A percentile compares a stretch with the other conserved stretches of the same genome.
Evolutionary conservation across 2,888 invertebrate species (phyloP).

Genomic region (Tricholauxania praeusta): DNA sequence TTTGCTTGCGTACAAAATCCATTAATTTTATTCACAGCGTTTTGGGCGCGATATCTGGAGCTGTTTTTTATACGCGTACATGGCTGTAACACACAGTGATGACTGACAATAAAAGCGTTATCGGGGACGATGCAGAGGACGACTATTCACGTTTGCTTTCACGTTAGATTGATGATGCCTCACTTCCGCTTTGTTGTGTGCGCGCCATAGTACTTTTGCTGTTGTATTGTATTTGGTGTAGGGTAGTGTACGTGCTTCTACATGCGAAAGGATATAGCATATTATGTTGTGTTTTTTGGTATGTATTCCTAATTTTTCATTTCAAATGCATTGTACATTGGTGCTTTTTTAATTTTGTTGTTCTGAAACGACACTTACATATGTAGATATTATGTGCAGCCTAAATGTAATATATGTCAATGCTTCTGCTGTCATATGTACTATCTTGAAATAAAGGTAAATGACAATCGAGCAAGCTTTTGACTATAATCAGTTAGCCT

Average conservation of each 20-base stretch:
- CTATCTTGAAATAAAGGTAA: too few species aligned
- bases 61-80: too few species aligned
- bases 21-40: slow-evolving; percentile 30
- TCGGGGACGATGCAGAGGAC: neutral
- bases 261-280: too few species aligned
- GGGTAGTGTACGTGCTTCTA: too few species aligned
- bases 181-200: slow-evolving; percentile 10
- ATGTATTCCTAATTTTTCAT: neutral
- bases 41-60: neutral
- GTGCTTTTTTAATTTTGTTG: neutral
- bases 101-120: too few species aligned
- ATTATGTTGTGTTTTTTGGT: neutral
- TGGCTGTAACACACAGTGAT: too few species aligned
- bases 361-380: neutral
- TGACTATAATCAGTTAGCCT: too few species aligned
- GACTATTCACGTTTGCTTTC: neutral
- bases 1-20: slow-evolving; percentile 28
- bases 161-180: slow-evolving; percentile 21
- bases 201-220: neutral
- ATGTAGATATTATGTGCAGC: too few species aligned
- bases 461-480: too few species aligned
- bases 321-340: slow-evolving; percentile 16
- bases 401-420: too few species aligned
- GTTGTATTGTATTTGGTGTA: neutral
- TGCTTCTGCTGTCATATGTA: too few species aligned